These are phyloP conservation scores for Seriola aureovittata DNA, from an alignment of 2,113 vertebrate species.

Conservation along the genomic window DNA sequence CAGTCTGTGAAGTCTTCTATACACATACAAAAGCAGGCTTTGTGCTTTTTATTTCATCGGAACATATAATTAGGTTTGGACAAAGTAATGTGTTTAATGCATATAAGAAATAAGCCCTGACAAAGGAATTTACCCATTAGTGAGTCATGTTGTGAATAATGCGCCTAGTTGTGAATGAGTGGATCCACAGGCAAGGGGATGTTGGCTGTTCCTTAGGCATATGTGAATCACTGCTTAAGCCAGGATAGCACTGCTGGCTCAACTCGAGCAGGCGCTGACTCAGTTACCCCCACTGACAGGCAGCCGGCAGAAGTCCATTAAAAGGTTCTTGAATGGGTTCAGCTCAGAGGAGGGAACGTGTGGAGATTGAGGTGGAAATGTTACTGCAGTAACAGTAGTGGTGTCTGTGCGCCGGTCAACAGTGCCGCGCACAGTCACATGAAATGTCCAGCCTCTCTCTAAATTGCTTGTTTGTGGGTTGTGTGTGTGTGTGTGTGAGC, in stretches of 20 bases:
- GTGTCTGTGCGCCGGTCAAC: conserved; percentile 22
- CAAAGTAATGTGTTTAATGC: not conserved
- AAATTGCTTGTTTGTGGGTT: conserved; percentile 52
- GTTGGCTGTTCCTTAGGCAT: conserved; percentile 2
- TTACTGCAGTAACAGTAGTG: conserved; percentile 17
- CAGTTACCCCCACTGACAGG: conserved; percentile 55
- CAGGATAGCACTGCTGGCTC: conserved; percentile 29
- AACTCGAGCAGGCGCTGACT: conserved; percentile 62
- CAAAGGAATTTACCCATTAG: conserved; percentile 45
- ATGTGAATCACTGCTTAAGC: conserved; percentile 61
- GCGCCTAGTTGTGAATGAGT: conserved; percentile 43
- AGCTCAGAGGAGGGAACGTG: conserved; percentile 53
- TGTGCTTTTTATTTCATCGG: not conserved
- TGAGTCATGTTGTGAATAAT: conserved; percentile 57
- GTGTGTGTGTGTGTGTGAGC: conserved; percentile 7
- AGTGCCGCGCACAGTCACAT: conserved; percentile 46
- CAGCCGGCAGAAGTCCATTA: conserved; percentile 67
- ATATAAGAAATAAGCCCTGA: not conserved
- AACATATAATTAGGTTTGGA: conserved; percentile 32
- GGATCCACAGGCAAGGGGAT: conserved; percentile 40
- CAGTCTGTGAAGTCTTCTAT: not conserved
- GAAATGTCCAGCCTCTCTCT: conserved; percentile 26
- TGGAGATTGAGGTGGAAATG: conserved; percentile 46
- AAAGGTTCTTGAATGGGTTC: conserved; percentile 58
- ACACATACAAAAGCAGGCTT: not conserved